These are phyloP conservation scores for Solea solea DNA, from an alignment of 2,113 vertebrate genomes.

Conservation along the genomic window DNA sequence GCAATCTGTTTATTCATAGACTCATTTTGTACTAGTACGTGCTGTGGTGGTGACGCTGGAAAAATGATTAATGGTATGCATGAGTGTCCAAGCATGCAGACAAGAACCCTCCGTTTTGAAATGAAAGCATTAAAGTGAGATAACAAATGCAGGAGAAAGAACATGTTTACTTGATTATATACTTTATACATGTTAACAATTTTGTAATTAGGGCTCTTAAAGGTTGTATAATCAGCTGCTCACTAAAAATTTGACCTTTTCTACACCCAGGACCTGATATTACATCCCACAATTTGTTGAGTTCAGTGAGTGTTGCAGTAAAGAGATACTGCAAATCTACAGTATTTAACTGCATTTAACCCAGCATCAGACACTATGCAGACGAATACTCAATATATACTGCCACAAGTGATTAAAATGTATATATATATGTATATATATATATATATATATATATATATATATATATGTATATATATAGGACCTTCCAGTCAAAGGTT, in stretches of 20 bases:
- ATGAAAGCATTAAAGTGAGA: not conserved
- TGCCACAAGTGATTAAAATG: constrained; percentile 8
- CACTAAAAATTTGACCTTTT: not conserved
- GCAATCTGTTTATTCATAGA: not conserved
- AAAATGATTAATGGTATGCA: not conserved
- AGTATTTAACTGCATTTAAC: constrained; percentile 42
- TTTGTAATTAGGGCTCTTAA: too few relatives aligned
- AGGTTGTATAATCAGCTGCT: too few relatives aligned
- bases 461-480: not conserved
- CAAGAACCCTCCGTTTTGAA: not conserved
- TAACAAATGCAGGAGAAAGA: not conserved
- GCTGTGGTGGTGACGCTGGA: too few relatives aligned
- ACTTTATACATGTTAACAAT: too few relatives aligned
- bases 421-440: too few relatives aligned
- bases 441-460: not conserved
- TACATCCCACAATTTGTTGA: constrained; percentile 8
- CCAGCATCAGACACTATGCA: not conserved
- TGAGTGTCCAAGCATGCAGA: not conserved
- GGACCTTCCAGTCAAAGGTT: not conserved
- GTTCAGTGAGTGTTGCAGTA: constrained; percentile 8
- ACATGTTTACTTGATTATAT: not conserved
- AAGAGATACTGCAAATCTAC: constrained; percentile 21
- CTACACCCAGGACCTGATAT: constrained; percentile 8
- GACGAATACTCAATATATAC: constrained; percentile 1
- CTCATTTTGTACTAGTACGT: not conserved